These are phyloP conservation scores for Percopsis transmontana DNA, from an alignment of 2,113 vertebrate genomes.

Conservation along the genomic window DNA sequence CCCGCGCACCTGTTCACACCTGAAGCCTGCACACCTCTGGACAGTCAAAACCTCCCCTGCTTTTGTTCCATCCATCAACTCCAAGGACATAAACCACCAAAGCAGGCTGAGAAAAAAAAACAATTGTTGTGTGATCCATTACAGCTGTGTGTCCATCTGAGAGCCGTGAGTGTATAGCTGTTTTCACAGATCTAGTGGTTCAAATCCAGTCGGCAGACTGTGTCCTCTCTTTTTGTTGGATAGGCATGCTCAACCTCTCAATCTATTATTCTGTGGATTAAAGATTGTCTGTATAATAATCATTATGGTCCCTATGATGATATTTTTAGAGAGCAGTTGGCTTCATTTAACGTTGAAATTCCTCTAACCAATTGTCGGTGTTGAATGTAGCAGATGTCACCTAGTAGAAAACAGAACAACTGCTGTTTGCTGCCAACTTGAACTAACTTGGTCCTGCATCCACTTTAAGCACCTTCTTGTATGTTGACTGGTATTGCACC, in stretches of 20 bases:
- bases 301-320: no score
- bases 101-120: constrained; percentile 16
- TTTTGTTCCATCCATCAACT: constrained; percentile 63
- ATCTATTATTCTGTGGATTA: no score
- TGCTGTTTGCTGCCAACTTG: constrained; percentile 46
- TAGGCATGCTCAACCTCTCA: no score
- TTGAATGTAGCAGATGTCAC: constrained; percentile 24
- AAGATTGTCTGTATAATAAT: no score
- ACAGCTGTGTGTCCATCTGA: constrained; percentile 11
- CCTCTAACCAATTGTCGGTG: constrained; percentile 32
- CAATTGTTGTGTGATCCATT: constrained; percentile 15
- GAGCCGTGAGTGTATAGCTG: neutral
- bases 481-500: constrained; percentile 62
- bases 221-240: no score
- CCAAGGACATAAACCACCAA: constrained; percentile 27
- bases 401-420: constrained; percentile 37
- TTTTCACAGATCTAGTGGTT: no score
- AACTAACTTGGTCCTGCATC: constrained; percentile 8
- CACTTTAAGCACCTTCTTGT: constrained; percentile 30
- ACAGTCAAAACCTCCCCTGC: constrained; percentile 46
- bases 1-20: constrained; percentile 79
- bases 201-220: no score
- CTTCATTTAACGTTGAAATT: neutral
- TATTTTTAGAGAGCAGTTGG: no score
- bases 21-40: constrained; percentile 65